Percentiles rank a stretch among this genome's conserved stretches.
phyloP scores from a whole-genome alignment of 2,113 vertebrate species.

The Spilogale gracilis region DNA sequence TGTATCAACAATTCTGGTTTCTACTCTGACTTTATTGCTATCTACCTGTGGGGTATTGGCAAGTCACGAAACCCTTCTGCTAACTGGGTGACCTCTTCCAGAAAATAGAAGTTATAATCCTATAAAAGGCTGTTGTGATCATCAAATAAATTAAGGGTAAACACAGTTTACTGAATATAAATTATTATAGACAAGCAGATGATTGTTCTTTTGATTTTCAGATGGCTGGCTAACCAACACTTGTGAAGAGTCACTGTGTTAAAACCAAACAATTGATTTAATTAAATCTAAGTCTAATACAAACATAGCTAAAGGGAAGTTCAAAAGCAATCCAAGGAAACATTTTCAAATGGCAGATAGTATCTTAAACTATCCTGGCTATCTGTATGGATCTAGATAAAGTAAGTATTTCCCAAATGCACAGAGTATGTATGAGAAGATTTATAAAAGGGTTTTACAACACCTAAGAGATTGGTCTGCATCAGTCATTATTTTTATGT shows the following conservation, averaged over 20 bases:
- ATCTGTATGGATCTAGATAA: not conserved
- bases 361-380: not conserved
- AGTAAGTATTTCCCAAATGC: not conserved
- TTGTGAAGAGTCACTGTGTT: not conserved
- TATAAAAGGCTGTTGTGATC: not conserved
- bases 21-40: not conserved
- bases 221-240: not conserved
- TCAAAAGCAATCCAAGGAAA: not conserved
- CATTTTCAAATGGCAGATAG: not conserved
- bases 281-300: not conserved
- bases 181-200: not conserved
- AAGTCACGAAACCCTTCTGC: not conserved
- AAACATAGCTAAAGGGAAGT: not conserved
- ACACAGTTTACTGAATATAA: not conserved
- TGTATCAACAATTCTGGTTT: not conserved
- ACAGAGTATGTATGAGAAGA: not conserved
- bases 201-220: not conserved
- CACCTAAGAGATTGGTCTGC: not conserved
- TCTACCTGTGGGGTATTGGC: not conserved
- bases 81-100: not conserved
- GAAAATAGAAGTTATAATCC: not conserved
- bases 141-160: not conserved
- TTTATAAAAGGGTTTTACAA: not conserved
- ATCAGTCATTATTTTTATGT: not conserved
- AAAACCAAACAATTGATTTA: constrained; percentile 33